These are phyloP conservation scores for Drosophila birchii DNA, from an alignment of 2,888 invertebrate species.

Conservation along the genomic window DNA sequence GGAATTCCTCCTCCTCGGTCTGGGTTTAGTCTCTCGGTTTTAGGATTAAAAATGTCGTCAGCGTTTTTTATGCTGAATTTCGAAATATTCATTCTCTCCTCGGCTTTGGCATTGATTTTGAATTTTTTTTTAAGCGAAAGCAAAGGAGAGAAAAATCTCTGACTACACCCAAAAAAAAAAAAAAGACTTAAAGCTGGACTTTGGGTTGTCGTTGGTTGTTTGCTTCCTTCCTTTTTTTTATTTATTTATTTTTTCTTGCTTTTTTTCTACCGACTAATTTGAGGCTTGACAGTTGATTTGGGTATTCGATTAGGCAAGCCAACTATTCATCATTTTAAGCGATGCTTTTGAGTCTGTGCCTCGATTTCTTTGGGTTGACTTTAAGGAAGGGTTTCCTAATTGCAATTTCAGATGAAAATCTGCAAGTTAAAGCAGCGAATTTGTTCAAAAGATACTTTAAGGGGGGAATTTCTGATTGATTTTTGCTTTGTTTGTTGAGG, in stretches of 20 bases:
- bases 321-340: slow-evolving; percentile 64
- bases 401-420: not conserved
- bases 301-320: slow-evolving; percentile 69
- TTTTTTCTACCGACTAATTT: slow-evolving; percentile 33
- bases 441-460: not conserved
- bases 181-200: slow-evolving; percentile 7
- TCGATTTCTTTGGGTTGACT: slow-evolving; percentile 2
- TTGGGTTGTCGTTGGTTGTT: slow-evolving; percentile 10
- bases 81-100: slow-evolving; percentile 36
- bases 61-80: slow-evolving; percentile 75
- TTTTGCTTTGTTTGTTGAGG: no score
- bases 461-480: not conserved
- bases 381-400: slow-evolving; percentile 2
- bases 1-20: slow-evolving; percentile 18
- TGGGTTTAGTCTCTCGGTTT: slow-evolving; percentile 73
- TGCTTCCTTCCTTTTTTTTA: slow-evolving; percentile 9
- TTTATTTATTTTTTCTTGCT: not conserved
- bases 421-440: not conserved
- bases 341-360: slow-evolving; percentile 3
- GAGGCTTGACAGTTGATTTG: slow-evolving; percentile 77
- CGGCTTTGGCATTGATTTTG: slow-evolving; percentile 66
- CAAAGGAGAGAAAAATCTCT: not conserved
- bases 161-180: slow-evolving; percentile 10
- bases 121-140: slow-evolving; percentile 22
- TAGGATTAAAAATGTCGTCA: slow-evolving; percentile 80